Evolutionary conservation across 2,888 invertebrate species (phyloP).

Genomic region (Drosophila buzzatii): DNA sequence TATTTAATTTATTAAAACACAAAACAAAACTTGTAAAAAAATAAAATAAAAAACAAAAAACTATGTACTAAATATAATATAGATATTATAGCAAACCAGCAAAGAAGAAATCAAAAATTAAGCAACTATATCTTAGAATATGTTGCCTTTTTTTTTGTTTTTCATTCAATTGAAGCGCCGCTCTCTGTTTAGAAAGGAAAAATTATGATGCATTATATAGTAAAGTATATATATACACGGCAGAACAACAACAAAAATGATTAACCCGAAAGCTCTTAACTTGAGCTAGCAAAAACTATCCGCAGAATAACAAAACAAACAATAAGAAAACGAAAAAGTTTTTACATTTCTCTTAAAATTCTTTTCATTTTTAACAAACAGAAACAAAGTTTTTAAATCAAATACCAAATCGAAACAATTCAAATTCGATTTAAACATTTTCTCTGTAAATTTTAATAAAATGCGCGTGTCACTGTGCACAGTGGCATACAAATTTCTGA

Average conservation of each 20-base stretch:
- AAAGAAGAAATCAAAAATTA: slow-evolving; percentile 29
- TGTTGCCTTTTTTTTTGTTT: slow-evolving; percentile 14
- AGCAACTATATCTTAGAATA: slow-evolving; percentile 42
- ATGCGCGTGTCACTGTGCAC: slow-evolving; percentile 64
- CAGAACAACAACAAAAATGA: slow-evolving; percentile 24
- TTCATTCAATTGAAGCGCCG: slow-evolving; percentile 55
- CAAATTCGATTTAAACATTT: slow-evolving; percentile 25
- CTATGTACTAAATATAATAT: slow-evolving; percentile 57
- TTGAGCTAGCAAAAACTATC: slow-evolving; percentile 47
- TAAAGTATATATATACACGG: slow-evolving; percentile 59
- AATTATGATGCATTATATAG: slow-evolving; percentile 77
- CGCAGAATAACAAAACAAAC: slow-evolving; percentile 49
- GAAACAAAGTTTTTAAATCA: slow-evolving; percentile 12
- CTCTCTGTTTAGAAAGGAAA: slow-evolving; percentile 44
- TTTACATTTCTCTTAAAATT: slow-evolving; percentile 29
- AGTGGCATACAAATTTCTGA: slow-evolving; percentile 65
- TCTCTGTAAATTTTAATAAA: slow-evolving; percentile 73
- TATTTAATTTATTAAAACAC: slow-evolving; percentile 68
- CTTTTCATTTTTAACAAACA: slow-evolving; percentile 8
- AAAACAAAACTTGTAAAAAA: slow-evolving; percentile 59
- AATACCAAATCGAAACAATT: slow-evolving; percentile 1
- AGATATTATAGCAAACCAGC: slow-evolving; percentile 40
- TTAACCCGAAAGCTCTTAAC: slow-evolving; percentile 13
- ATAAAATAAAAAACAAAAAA: slow-evolving; percentile 54
- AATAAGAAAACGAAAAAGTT: slow-evolving; percentile 21